phyloP scores from a whole-genome alignment of 2,113 vertebrate species.

The Urocitellus parryii region DNA sequence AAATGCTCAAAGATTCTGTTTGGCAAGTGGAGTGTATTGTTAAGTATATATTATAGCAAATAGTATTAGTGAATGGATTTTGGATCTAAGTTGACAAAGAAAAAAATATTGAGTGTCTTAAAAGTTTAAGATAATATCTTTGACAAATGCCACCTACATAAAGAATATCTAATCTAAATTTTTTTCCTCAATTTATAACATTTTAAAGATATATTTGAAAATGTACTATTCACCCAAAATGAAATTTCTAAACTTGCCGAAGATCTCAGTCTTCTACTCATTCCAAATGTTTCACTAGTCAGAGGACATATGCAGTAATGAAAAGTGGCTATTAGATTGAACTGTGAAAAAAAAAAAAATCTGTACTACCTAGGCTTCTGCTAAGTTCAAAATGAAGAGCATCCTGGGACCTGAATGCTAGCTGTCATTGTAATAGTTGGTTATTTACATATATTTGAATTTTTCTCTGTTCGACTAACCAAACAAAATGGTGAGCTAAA shows the following conservation, averaged over 20 bases:
- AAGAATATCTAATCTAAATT: not conserved
- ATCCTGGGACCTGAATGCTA: not conserved
- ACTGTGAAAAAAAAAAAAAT: not conserved
- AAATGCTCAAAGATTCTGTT: not conserved
- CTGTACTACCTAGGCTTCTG: not conserved
- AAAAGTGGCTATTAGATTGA: not conserved
- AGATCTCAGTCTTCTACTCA: not conserved
- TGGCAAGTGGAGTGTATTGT: not conserved
- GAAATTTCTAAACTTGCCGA: not conserved
- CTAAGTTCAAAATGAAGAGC: not conserved
- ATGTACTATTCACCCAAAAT: not conserved
- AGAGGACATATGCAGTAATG: not conserved
- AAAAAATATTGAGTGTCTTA: not conserved
- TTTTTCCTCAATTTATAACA: not conserved
- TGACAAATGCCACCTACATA: not conserved
- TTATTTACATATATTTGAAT: not conserved
- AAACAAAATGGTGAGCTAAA: not conserved
- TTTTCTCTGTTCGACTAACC: slow-evolving; percentile 22
- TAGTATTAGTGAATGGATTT: not conserved
- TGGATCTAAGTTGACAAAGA: not conserved
- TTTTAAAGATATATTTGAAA: slow-evolving; percentile 41
- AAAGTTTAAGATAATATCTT: not conserved
- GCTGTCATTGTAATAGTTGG: not conserved
- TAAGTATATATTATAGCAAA: not conserved
- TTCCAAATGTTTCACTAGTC: not conserved